Base-by-base conservation (phyloP, 2,888 invertebrate species). In the Rotaria magnacalcarata region DNA sequence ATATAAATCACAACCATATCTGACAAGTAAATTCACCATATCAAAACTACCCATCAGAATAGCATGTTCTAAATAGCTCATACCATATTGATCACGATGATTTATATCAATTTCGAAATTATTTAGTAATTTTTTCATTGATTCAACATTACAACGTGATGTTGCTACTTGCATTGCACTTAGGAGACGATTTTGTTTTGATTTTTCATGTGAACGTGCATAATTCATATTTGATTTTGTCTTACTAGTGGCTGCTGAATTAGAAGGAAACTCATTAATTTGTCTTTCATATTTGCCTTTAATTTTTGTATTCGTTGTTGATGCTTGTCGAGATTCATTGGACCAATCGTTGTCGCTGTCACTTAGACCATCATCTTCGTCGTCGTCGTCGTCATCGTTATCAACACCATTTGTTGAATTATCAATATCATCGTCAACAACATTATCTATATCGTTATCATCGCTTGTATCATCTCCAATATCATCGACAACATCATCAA, bases 11-110 rank as follows among this genome's bases (percentile, higher is more conserved):
- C 80, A 80, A 5, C 80, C 80, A 80, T 80, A 80, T 80, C 47
- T 43, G n/a, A 80, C 47, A 47, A 80, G 47, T 47, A 80, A 47
- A 47, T 80, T 47, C 6, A 80, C 80, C 80, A 80, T 80, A 47
- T 80, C 80, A 47, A 47, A 80, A 47, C 47, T 47, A 4, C 80
- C 80, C 43, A 80, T 24, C 5, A 80, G 80, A 21, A 80, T 80
- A 47, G 80, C 43, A 80, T 80, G 80, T 80, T 80, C 80, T 80
- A 80, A 80, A 47, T 80, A 80, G 34, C 80, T 80, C 80, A 80
- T 80, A 47, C 80, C 80, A 47, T 80, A 80, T 47, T 43, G 47
- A 80, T 80, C 80, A n/a, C 47, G 80, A 43, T 80, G 80, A 47
- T 80, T 80, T 47, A 80, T 80, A 47, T 80, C 80, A 47, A 80